phyloP scores from a whole-genome alignment of 2,113 vertebrate genomes.

The Hemiscyllium ocellatum region DNA sequence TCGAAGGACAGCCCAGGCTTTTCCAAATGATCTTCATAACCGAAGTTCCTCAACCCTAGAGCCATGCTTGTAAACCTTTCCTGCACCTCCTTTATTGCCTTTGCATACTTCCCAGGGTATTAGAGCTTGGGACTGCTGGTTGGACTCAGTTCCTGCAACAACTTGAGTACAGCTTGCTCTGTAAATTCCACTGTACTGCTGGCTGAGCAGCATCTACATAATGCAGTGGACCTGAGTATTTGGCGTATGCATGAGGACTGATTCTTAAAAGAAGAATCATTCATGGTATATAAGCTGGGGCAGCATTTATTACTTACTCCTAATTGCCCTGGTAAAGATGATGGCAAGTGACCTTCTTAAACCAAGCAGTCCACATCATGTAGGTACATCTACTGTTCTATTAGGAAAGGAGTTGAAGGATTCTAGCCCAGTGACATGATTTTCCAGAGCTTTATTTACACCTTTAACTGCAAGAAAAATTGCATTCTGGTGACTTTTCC shows the following conservation, averaged over 20 bases:
- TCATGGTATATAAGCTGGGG: too few relatives aligned
- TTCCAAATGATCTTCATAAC: not conserved
- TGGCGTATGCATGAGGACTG: not conserved
- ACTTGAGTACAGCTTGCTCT: not conserved
- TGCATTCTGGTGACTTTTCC: not conserved
- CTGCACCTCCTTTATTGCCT: not conserved
- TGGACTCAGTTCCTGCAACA: not conserved
- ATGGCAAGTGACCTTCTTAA: too few relatives aligned
- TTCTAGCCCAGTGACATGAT: not conserved
- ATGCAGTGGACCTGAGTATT: not conserved
- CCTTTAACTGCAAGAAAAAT: not conserved
- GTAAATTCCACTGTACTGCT: not conserved
- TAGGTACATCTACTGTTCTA: too few relatives aligned
- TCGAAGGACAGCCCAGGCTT: not conserved
- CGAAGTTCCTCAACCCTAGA: not conserved
- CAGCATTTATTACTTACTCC: too few relatives aligned
- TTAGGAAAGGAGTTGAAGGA: too few relatives aligned
- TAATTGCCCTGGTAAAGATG: too few relatives aligned
- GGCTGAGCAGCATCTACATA: not conserved
- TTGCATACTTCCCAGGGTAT: not conserved
- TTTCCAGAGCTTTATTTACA: not conserved
- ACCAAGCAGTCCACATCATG: too few relatives aligned
- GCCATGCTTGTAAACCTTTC: not conserved
- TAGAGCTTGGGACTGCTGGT: not conserved
- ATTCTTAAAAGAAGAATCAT: too few relatives aligned